These are phyloP conservation scores for Seriola dumerili DNA, from an alignment of 2,113 vertebrate species.

Conservation along the genomic window DNA sequence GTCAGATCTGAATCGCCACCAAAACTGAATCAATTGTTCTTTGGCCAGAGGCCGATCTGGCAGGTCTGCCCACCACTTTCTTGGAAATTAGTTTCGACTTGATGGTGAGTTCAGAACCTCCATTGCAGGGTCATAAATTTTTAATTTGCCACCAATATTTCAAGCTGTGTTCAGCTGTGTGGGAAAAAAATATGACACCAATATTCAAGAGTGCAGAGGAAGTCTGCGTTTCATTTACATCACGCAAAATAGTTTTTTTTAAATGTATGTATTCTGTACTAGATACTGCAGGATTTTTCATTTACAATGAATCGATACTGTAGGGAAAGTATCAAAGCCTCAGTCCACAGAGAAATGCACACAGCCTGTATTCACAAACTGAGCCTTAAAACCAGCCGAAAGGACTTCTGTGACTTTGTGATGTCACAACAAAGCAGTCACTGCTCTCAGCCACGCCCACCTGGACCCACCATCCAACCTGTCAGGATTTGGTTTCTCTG, in stretches of 20 bases:
- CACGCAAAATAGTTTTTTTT: neutral
- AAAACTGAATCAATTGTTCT: neutral
- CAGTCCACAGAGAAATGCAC: too few relatives aligned
- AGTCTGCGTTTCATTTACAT: neutral
- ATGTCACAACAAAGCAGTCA: too few relatives aligned
- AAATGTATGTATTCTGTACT: neutral
- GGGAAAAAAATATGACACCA: too few relatives aligned
- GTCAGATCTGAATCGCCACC: neutral
- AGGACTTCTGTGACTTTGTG: too few relatives aligned
- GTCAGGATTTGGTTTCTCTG: too few relatives aligned
- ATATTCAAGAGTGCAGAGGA: neutral
- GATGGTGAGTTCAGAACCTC: neutral
- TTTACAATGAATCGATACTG: too few relatives aligned
- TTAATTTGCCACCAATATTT: neutral
- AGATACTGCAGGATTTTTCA: neutral
- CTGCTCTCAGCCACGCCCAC: too few relatives aligned
- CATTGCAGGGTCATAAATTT: neutral
- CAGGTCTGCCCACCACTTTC: neutral
- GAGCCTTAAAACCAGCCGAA: too few relatives aligned
- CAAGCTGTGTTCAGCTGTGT: neutral
- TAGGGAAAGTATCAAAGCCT: too few relatives aligned
- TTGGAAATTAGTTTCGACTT: conserved; percentile 9
- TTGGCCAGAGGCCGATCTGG: neutral
- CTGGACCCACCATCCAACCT: too few relatives aligned
- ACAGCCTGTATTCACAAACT: too few relatives aligned